Evolutionary conservation across 2,888 invertebrate species (phyloP).

Genomic region (Hyles lineata): DNA sequence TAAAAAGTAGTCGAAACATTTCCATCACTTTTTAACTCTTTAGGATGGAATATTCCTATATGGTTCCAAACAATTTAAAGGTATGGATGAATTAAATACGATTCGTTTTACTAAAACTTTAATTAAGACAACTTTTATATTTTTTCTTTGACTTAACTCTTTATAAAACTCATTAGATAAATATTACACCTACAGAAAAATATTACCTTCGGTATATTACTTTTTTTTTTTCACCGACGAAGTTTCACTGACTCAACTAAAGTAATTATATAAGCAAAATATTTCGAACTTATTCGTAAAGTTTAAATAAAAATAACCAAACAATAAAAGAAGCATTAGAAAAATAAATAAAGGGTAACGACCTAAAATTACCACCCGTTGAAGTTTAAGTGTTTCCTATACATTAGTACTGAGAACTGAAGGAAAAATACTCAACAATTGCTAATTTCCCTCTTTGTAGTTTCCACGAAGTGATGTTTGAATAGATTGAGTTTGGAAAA

Average conservation of each 20-base stretch:
- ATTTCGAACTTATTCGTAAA: neutral
- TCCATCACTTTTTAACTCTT: too few species aligned
- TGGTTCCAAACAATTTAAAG: too few species aligned
- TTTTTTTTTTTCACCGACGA: neutral
- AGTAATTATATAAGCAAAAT: slow-evolving; percentile 1
- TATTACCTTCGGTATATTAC: neutral
- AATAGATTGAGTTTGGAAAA: neutral
- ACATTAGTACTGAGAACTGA: slow-evolving; percentile 1
- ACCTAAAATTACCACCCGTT: slow-evolving; percentile 5
- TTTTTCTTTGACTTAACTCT: too few species aligned
- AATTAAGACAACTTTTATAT: too few species aligned
- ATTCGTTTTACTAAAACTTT: too few species aligned
- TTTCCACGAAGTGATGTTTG: neutral
- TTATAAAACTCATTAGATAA: too few species aligned
- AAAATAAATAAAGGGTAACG: neutral
- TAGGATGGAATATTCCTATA: too few species aligned
- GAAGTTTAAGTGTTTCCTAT: neutral
- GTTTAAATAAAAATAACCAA: neutral
- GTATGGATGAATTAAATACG: too few species aligned
- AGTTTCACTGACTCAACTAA: neutral
- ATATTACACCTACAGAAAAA: neutral
- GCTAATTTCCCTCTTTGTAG: neutral
- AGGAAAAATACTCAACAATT: neutral
- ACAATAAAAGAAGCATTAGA: neutral
- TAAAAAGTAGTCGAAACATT: too few species aligned